Evolutionary conservation across 2,797 vertebrate species (phyloP).

Genomic region (Periparus ater): DNA sequence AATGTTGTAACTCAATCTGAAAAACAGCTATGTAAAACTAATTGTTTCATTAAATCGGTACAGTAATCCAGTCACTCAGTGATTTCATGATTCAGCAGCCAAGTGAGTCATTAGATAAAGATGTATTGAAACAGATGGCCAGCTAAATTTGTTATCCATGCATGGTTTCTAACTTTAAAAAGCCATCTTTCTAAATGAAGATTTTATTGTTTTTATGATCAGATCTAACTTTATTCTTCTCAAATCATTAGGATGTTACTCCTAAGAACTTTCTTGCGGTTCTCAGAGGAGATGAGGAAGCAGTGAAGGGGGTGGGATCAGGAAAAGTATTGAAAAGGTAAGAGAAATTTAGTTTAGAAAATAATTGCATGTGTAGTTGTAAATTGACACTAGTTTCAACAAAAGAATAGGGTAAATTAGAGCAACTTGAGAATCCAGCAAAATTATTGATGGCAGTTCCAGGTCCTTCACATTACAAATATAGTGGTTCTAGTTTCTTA

Average conservation of each 20-base stretch:
- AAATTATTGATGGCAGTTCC: background rate
- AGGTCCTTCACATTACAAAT: background rate
- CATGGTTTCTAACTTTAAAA: background rate
- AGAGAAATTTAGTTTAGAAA: constrained; percentile 8
- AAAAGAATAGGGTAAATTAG: background rate
- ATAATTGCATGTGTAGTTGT: background rate
- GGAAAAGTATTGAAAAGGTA: constrained; percentile 94
- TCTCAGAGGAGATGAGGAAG: constrained; percentile 84
- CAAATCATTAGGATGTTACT: constrained; percentile 83
- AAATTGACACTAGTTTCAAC: background rate
- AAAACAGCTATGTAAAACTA: background rate
- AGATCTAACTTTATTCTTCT: background rate
- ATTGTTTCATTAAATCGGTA: background rate
- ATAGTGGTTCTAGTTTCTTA: background rate
- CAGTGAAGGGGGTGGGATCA: constrained; percentile 84
- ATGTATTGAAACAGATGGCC: background rate
- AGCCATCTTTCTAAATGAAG: background rate
- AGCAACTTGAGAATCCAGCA: background rate
- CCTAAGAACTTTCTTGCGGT: constrained; percentile 92
- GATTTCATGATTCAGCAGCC: background rate
- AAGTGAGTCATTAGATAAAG: background rate
- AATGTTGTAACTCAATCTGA: background rate
- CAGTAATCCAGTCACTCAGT: background rate
- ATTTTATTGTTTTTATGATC: background rate
- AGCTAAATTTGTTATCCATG: background rate